Evolutionary conservation across 1,140 invertebrate genomes (phyloP), one percentile per base, ranked within the genome.

Genomic region (Neomicropteryx cornuta): DNA sequence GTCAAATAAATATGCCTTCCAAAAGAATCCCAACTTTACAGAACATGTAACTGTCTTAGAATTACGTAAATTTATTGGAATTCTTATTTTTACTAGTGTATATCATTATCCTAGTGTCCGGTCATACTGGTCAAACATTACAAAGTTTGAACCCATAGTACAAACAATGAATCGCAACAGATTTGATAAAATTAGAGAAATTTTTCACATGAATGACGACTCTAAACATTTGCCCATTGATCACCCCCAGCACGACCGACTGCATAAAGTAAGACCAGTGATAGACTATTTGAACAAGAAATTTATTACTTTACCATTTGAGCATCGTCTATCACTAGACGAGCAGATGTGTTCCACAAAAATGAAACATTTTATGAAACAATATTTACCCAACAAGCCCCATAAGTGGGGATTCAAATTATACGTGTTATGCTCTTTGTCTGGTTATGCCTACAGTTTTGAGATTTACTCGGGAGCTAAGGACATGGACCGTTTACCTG

Each of bases 331-430:
- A 32, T 49, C 43, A 42, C 28, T 49, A 44, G 47, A 55, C 36
- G 50, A 57, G 42, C 60, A 52, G 45, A 65, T 68, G 51, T 58
- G 66, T 42, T 47, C 56, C 6, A 67, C 55, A 24, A 68, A 64
- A 53, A 56, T 60, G 4, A 40, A 43, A 33, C 49, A 60, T 43
- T 45, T 46, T 39, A 53, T 60, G 34, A 62, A 62, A 47, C 62
- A 67, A 41, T 66, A 69, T 43, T 37, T 53, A 30, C 52, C 46
- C 18, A 44, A 46, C 32, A 43, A 45, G 29, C 41, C 38, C 41
- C 28, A 49, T 24, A 51, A 49, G 46, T 51, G 46, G 51, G 61
- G 59, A n/a, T 60, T 62, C n/a, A 67, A 64, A 48, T 47, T 65
- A 39, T 66, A 54, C 29, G 48, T 53, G 13, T 36, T 58, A 39